Evolutionary conservation across 2,797 vertebrate genomes (phyloP), one percentile per base, ranked within the genome.

Genomic region (Centroberyx gerrardi): DNA sequence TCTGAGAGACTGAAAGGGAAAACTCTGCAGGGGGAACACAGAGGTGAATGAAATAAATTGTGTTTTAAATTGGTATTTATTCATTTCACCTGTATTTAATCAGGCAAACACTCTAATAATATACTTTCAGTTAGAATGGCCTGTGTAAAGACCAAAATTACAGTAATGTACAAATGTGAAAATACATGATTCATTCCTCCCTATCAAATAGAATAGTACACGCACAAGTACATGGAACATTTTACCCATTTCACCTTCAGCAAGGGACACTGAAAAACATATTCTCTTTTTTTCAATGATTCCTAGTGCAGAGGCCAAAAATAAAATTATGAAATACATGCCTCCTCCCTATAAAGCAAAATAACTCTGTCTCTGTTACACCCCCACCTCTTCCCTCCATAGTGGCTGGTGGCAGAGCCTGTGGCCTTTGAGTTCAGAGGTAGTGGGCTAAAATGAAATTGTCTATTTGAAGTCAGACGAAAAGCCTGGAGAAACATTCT

Each of bases 391-490:
- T 44, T 78, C 5, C n/a, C n/a, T 56, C 48, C 3, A 1, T 28
- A 18, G 15, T 36, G 29, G n/a, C 14, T 53, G 4, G 1, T 60
- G 56, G 29, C 36, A 56, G 28, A 31, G 66, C 31, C 59, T 1
- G 6, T 31, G 33, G 42, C 53, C 38, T 76, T 54, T 36, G 29
- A 65, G 66, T 74, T 71, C 17, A 51, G 12, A 72, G 40, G 36
- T 12, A 72, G 44, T 46, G 64, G 27, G 54, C 33, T 72, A 33
- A 81, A 86, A 90, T 77, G 15, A 81, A 88, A 88, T 73, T 73
- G 75, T 85, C 81, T 76, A 72, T 87, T 77, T 86, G 56, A 76
- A 84, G 72, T 80, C 53, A 61, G 51, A 74, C 17, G 33, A 60
- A 78, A 80, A 48, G 62, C 72, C 66, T 36, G 59, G 61, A 62